A percentile compares a stretch with the other conserved stretches of the same genome.
Evolutionary conservation across 2,113 vertebrate species (phyloP).

Genomic region (Serilophus lunatus): DNA sequence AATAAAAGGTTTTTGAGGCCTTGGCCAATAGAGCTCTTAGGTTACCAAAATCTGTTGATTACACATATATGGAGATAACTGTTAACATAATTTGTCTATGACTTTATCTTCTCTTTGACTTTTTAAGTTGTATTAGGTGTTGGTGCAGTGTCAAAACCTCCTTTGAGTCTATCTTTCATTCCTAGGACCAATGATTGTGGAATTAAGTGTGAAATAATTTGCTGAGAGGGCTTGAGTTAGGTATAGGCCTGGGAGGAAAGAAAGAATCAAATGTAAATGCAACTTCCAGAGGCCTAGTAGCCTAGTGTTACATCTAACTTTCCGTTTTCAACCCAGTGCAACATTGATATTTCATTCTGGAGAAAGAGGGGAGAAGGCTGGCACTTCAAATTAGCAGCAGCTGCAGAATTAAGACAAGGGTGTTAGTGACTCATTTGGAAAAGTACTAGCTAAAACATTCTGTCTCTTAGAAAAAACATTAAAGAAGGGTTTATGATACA

Average conservation of each 20-base stretch:
- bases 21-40: neutral
- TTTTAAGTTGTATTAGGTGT: neutral
- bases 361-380: slow-evolving; percentile 55
- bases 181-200: neutral
- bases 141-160: neutral
- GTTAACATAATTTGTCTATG: neutral
- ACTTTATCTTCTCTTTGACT: neutral
- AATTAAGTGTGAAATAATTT: slow-evolving; percentile 25
- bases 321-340: slow-evolving; percentile 59
- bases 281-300: slow-evolving; percentile 12
- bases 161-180: neutral
- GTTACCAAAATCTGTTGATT: neutral
- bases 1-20: neutral
- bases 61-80: neutral
- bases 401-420: slow-evolving; percentile 66
- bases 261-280: neutral
- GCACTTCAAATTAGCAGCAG: slow-evolving; percentile 63
- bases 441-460: slow-evolving; percentile 67
- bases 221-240: neutral
- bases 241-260: neutral
- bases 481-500: slow-evolving; percentile 32
- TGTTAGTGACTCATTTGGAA: slow-evolving; percentile 69
- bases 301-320: slow-evolving; percentile 46
- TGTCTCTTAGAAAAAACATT: slow-evolving; percentile 53
- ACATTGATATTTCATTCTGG: slow-evolving; percentile 55